Conservation (phyloP, 1,140 invertebrate genomes). For the Goniozus legneri region DNA sequence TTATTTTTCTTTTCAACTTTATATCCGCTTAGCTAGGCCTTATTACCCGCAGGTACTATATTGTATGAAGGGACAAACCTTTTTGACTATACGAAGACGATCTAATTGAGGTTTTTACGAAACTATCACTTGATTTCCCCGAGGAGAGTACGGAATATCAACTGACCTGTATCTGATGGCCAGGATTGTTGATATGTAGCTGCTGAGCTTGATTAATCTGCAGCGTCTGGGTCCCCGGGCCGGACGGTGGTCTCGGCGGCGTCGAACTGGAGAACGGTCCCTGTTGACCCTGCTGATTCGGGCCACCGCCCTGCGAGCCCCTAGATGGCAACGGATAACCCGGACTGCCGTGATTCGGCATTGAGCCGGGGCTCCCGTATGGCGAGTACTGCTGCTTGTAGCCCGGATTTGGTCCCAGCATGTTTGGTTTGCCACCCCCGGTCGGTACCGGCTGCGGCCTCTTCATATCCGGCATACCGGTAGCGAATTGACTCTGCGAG, state of each 20-base stretch:
- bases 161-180: slow-evolving; percentile 72
- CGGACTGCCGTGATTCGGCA: slow-evolving; percentile 61
- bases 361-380: slow-evolving; percentile 62
- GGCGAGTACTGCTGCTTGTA: slow-evolving; percentile 67
- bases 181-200: slow-evolving; percentile 76
- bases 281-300: slow-evolving; percentile 40
- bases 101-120: too few relatives aligned
- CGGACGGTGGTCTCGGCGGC: slow-evolving; percentile 62
- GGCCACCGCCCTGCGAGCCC: slow-evolving; percentile 42
- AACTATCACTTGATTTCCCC: too few relatives aligned
- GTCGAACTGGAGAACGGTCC: slow-evolving; percentile 60
- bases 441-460: slow-evolving; percentile 38
- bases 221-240: slow-evolving; percentile 59
- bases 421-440: slow-evolving; percentile 42
- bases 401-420: slow-evolving; percentile 40
- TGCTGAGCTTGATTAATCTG: slow-evolving; percentile 85
- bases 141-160: too few relatives aligned
- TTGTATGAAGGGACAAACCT: too few relatives aligned
- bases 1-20: too few relatives aligned
- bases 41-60: too few relatives aligned
- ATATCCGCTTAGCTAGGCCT: too few relatives aligned
- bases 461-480: slow-evolving; percentile 50
- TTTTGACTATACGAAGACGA: too few relatives aligned
- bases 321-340: slow-evolving; percentile 60
- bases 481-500: slow-evolving; percentile 37